Percentiles rank a stretch among this genome's conserved stretches.
Evolutionary conservation across 2,797 vertebrate genomes (phyloP).

Genomic region (Tokudaia muenninki): DNA sequence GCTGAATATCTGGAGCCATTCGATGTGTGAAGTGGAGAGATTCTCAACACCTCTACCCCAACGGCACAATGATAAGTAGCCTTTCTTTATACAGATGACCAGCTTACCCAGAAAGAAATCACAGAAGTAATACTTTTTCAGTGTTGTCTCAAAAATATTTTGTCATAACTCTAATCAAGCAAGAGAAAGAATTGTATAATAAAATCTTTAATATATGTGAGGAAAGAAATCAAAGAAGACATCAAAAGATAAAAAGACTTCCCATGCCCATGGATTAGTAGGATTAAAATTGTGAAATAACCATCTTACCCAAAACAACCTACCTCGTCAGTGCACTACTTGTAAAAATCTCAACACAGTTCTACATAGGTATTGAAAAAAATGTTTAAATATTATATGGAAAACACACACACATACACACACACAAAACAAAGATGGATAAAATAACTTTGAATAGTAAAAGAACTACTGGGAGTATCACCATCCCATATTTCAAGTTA

Average conservation of each 20-base stretch:
- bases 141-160: neutral
- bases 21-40: neutral
- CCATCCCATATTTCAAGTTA: neutral
- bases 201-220: too few relatives aligned
- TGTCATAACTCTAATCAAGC: neutral
- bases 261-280: neutral
- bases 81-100: neutral
- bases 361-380: neutral
- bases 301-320: neutral
- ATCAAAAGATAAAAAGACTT: neutral
- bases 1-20: neutral
- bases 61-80: neutral
- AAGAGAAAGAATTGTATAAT: neutral
- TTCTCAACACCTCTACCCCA: neutral
- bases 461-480: neutral
- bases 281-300: neutral
- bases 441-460: neutral
- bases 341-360: neutral
- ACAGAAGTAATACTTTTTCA: neutral
- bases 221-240: neutral
- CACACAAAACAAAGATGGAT: neutral
- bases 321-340: neutral
- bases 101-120: neutral
- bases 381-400: neutral
- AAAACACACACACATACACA: neutral